Base-by-base conservation (phyloP, 1,140 invertebrate species). In the Leptinotarsa defecta region DNA sequence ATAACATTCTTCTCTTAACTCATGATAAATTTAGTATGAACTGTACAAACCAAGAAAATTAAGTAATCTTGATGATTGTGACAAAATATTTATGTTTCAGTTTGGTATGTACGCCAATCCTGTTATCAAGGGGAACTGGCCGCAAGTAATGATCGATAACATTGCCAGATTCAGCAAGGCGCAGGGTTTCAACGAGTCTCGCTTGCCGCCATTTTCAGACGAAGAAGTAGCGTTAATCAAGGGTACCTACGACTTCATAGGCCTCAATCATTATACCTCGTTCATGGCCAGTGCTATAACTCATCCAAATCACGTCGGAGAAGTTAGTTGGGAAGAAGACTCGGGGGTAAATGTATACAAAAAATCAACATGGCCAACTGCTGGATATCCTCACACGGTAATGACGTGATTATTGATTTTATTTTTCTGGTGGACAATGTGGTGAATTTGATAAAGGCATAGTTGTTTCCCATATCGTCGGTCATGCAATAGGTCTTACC, bases 111-210 rank as follows among this genome's bases (percentile, higher is more conserved):
- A 89, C 78, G 89, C 86, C 1, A 86, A 92, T 84, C 91, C 91
- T 4, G 90, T 93, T 70, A 91, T 88, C 78, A 87, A 87, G 5
- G 92, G 92, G 6, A 89, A 92, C 77, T 93, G 91, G 81, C 91
- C 91, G 0, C 77, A 84, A 75, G 84, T 90, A 20, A 87, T 93
- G 83, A 89, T 89, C 76, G 84, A 88, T n/a, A 87, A 87, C 20
- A 84, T 93, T 5, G 86, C 85, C 13, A 80, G 84, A n/a, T 86
- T 88, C 34, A 91, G 91, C 81, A 84, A 86, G 57, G 82, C 86
- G 68, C 90, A 93, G 85, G 89, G 90, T 6, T 89, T 87, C 70
- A 78, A 79, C 0, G 82, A 83, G 67, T 92, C 92, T 3, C 87
- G 91, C 27, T 84, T 92, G 24, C 90, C 90, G 0, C 86, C 85